phyloP scores from a whole-genome alignment of 2,888 invertebrate species.

The Aproaerema taeniolella region DNA sequence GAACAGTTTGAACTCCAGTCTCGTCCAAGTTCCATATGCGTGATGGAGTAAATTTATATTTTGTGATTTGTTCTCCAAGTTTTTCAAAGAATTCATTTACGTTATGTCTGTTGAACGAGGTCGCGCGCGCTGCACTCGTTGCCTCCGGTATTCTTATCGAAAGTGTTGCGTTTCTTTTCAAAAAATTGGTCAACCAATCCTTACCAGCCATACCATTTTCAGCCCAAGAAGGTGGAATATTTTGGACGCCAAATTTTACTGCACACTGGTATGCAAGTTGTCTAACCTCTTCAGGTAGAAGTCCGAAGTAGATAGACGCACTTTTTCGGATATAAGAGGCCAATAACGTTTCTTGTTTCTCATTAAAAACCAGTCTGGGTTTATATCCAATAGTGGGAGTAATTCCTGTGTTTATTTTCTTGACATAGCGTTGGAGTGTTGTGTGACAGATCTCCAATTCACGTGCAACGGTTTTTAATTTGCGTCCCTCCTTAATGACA shows the following conservation, averaged over 20 bases:
- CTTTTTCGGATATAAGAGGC: conserved; percentile 15
- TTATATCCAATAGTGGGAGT: conserved; percentile 13
- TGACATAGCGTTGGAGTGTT: conserved; percentile 17
- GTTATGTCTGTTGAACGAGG: conserved; percentile 15
- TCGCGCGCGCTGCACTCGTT: conserved; percentile 13
- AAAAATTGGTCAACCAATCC: conserved; percentile 18
- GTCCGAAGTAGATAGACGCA: conserved; percentile 18
- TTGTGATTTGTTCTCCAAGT: conserved; percentile 14
- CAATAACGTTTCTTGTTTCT: conserved; percentile 11
- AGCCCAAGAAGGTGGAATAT: conserved; percentile 13
- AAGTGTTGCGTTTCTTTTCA: conserved; percentile 14
- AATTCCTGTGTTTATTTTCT: conserved; percentile 9
- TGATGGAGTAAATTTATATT: conserved; percentile 18
- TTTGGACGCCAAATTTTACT: conserved; percentile 12
- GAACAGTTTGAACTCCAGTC: conserved; percentile 27
- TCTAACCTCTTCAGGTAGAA: conserved; percentile 18
- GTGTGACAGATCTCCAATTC: conserved; percentile 18
- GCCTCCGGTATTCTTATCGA: conserved; percentile 17
- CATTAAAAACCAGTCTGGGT: conserved; percentile 10
- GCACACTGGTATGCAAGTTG: conserved; percentile 21
- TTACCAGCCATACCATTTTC: conserved; percentile 17
- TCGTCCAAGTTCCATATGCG: conserved; percentile 29
- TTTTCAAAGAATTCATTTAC: conserved; percentile 21
- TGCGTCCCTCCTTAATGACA: conserved; percentile 18
- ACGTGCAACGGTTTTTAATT: conserved; percentile 19